Conservation (phyloP, 1,140 invertebrate species). For the Hylaeus anthracinus region DNA sequence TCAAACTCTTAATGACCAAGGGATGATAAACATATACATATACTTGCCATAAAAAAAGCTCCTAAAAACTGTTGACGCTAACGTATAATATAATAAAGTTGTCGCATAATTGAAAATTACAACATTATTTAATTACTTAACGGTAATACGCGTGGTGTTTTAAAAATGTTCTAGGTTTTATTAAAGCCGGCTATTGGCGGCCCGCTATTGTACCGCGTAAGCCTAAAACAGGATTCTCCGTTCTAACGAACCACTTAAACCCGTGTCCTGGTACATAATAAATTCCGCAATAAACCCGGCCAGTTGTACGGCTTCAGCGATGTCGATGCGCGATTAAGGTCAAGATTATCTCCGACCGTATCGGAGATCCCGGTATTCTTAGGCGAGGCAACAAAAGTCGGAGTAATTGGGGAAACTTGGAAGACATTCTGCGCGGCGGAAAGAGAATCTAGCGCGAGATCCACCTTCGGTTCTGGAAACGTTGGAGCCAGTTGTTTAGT, state of each 20-base stretch:
- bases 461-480: slow-evolving; percentile 5
- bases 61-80: too few species aligned
- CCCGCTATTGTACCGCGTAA: not conserved
- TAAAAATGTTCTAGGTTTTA: too few species aligned
- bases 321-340: slow-evolving; percentile 44
- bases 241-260: not conserved
- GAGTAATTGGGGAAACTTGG: slow-evolving; percentile 41
- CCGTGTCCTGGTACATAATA: not conserved
- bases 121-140: too few species aligned
- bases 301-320: slow-evolving; percentile 31
- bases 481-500: not conserved
- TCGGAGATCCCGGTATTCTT: not conserved
- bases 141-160: too few species aligned
- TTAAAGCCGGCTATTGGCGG: too few species aligned
- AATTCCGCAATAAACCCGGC: slow-evolving; percentile 18
- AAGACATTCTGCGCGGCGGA: slow-evolving; percentile 21
- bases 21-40: too few species aligned
- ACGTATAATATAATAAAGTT: too few species aligned
- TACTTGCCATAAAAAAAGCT: too few species aligned
- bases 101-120: too few species aligned
- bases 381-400: slow-evolving; percentile 14
- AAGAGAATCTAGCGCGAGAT: slow-evolving; percentile 23
- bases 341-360: slow-evolving; percentile 41
- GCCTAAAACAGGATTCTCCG: not conserved
- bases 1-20: too few species aligned